A percentile compares a stretch with the other conserved stretches of the same genome.
phyloP scores from a whole-genome alignment of 1,140 invertebrate species.

The Sminthurinus signatus region DNA sequence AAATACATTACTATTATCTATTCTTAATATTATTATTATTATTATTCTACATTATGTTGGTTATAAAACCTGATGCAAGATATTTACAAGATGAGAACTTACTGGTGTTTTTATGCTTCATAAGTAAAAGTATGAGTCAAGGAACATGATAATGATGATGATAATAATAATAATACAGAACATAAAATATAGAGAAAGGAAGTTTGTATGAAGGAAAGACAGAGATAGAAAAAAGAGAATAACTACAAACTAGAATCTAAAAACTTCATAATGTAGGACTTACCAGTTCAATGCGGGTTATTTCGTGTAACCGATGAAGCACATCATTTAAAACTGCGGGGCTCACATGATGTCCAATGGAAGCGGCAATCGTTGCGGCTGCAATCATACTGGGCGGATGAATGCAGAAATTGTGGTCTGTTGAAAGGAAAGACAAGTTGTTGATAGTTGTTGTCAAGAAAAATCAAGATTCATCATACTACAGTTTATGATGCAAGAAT shows the following conservation, averaged over 20 bases:
- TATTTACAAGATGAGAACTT: too few relatives aligned
- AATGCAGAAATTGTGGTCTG: conserved; percentile 37
- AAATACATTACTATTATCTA: too few relatives aligned
- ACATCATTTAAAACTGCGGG: conserved; percentile 18
- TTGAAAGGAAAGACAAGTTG: not conserved
- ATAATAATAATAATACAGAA: too few relatives aligned
- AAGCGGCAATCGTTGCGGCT: conserved; percentile 32
- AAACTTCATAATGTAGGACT: conserved; percentile 18
- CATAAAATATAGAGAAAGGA: not conserved
- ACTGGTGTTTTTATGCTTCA: too few relatives aligned
- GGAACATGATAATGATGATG: too few relatives aligned
- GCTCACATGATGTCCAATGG: conserved; percentile 24
- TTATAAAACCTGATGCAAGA: too few relatives aligned
- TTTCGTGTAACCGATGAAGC: conserved; percentile 26
- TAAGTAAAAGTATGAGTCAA: too few relatives aligned
- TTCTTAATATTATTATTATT: too few relatives aligned
- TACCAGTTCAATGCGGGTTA: conserved; percentile 38
- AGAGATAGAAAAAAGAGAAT: conserved; percentile 5
- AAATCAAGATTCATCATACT: too few relatives aligned
- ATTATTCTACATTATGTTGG: too few relatives aligned
- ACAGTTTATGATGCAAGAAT: too few relatives aligned
- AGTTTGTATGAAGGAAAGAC: not conserved
- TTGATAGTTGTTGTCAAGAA: too few relatives aligned
- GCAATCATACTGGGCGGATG: conserved; percentile 36
- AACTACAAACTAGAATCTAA: conserved; percentile 2